These are phyloP conservation scores for Choloepus hoffmanni DNA, from an alignment of 2,113 vertebrate genomes.

Conservation along the genomic window DNA sequence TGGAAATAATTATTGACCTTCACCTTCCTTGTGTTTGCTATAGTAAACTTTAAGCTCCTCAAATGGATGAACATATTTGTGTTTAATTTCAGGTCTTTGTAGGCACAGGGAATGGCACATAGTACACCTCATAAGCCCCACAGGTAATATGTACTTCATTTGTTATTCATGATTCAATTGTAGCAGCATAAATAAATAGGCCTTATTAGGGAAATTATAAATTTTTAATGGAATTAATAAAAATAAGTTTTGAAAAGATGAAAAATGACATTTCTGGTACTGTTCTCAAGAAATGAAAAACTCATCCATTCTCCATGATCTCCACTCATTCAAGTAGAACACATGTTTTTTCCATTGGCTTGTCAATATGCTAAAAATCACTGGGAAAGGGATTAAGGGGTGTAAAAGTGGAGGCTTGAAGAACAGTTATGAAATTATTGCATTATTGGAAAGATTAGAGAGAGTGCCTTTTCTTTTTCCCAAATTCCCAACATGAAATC, in stretches of 20 bases:
- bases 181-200: neutral
- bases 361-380: neutral
- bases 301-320: neutral
- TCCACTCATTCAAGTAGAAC: neutral
- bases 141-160: neutral
- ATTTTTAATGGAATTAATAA: neutral
- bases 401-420: neutral
- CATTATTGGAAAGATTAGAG: neutral
- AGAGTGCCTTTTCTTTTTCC: neutral
- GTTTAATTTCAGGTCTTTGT: neutral
- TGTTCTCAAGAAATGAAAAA: neutral
- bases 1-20: neutral
- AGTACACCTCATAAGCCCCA: neutral
- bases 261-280: neutral
- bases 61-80: neutral
- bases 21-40: neutral
- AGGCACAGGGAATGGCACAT: neutral
- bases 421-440: neutral
- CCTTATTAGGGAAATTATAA: neutral
- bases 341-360: neutral
- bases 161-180: neutral
- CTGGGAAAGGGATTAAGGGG: too few relatives aligned
- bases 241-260: neutral
- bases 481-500: neutral
- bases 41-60: neutral